phyloP scores from a whole-genome alignment of 1,140 invertebrate species.

The Calliopsis andreniformis region DNA sequence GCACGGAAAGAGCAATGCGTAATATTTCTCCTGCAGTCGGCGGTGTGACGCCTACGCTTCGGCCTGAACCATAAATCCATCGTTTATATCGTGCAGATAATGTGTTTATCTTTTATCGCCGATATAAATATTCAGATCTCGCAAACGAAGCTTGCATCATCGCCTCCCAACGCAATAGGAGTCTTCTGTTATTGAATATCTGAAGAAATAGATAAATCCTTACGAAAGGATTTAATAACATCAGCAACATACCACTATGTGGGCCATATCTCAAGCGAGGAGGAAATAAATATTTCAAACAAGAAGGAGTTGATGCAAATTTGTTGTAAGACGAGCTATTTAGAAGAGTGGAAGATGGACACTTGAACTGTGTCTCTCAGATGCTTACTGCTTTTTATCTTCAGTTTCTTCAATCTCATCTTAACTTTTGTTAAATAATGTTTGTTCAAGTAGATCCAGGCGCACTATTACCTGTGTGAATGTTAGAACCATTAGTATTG shows the following conservation, averaged over 20 bases:
- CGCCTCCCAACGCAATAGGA: constrained; percentile 16
- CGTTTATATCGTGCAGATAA: constrained; percentile 66
- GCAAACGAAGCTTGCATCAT: constrained; percentile 47
- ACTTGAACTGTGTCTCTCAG: no score
- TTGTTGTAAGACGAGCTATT: no score
- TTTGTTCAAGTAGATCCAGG: no score
- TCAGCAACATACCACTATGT: no score
- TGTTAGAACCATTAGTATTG: no score
- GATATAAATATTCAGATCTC: constrained; percentile 60
- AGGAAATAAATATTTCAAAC: constrained; percentile 4
- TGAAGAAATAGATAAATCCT: not conserved
- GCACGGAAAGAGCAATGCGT: constrained; percentile 66
- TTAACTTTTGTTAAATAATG: no score
- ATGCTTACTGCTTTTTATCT: no score
- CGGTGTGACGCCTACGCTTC: constrained; percentile 65
- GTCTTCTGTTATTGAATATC: not conserved
- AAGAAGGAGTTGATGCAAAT: no score
- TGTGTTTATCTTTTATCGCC: constrained; percentile 70
- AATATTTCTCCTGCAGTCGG: constrained; percentile 64
- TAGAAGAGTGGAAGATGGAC: no score
- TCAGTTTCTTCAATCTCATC: no score
- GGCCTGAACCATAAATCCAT: constrained; percentile 60
- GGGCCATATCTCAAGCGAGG: not conserved
- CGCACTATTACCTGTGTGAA: no score
- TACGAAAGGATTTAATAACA: not conserved